A percentile compares a stretch with the other conserved stretches of the same genome.
Conservation (phyloP, 2,113 vertebrate genomes). For the Hippolais icterina region DNA sequence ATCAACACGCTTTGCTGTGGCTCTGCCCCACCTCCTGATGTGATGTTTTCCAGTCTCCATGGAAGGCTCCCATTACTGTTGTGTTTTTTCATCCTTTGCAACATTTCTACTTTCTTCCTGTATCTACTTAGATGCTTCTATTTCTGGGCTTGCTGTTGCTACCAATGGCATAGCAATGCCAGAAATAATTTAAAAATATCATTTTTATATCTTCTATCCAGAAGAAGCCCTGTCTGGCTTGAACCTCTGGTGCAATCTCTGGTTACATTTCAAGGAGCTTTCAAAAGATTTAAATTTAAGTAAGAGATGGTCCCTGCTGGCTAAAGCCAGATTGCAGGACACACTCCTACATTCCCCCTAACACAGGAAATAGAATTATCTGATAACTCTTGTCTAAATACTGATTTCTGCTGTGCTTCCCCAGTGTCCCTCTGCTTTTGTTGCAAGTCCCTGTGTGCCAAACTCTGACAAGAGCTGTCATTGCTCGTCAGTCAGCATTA, state of each 20-base stretch:
- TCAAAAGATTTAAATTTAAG: background rate
- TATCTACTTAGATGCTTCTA: background rate
- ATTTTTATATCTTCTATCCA: background rate
- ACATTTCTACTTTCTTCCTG: background rate
- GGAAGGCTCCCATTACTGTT: background rate
- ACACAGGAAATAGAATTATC: background rate
- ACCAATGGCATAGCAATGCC: background rate
- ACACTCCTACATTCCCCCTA: background rate
- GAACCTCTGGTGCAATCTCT: background rate
- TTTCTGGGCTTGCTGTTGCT: background rate
- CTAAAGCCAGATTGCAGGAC: background rate
- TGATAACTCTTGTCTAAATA: background rate
- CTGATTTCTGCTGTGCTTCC: background rate
- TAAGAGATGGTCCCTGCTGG: background rate
- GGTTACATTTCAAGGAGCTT: background rate
- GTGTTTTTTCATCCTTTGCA: constrained; percentile 10
- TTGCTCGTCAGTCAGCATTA: background rate
- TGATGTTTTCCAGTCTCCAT: background rate
- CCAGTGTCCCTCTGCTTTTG: background rate
- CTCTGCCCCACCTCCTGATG: background rate
- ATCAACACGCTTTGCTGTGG: background rate
- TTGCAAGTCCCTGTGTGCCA: background rate
- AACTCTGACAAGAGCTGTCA: background rate
- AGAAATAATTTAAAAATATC: background rate
- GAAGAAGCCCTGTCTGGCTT: background rate